These are phyloP conservation scores for Vulpes vulpes DNA, from an alignment of 2,113 vertebrate species.

Conservation along the genomic window DNA sequence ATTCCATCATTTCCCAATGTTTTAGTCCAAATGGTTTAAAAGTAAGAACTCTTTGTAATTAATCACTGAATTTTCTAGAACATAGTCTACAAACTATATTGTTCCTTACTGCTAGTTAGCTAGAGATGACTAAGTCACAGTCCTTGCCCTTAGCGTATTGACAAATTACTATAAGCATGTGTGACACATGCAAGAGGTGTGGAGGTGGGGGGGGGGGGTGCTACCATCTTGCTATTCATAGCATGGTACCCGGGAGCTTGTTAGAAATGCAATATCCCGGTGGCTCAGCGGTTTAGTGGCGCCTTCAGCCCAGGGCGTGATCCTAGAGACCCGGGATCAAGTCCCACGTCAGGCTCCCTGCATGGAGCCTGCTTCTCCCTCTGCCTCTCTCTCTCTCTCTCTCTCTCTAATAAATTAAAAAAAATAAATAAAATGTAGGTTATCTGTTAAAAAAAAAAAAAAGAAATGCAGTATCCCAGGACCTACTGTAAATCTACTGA, in stretches of 20 bases:
- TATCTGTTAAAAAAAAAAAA: no score
- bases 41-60: neutral
- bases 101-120: neutral
- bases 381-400: no score
- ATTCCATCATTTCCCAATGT: neutral
- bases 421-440: no score
- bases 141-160: neutral
- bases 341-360: no score
- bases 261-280: neutral
- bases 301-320: no score
- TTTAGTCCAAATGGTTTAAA: conserved; percentile 13
- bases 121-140: neutral
- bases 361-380: no score
- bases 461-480: neutral
- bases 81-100: neutral
- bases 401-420: no score
- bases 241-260: neutral
- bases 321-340: no score
- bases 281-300: no score
- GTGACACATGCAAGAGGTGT: neutral
- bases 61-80: conserved; percentile 21
- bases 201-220: neutral
- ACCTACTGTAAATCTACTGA: neutral
- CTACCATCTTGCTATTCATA: neutral
- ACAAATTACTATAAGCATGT: neutral